phyloP scores from a whole-genome alignment of 2,797 vertebrate species.

The Anguilla obscura region DNA sequence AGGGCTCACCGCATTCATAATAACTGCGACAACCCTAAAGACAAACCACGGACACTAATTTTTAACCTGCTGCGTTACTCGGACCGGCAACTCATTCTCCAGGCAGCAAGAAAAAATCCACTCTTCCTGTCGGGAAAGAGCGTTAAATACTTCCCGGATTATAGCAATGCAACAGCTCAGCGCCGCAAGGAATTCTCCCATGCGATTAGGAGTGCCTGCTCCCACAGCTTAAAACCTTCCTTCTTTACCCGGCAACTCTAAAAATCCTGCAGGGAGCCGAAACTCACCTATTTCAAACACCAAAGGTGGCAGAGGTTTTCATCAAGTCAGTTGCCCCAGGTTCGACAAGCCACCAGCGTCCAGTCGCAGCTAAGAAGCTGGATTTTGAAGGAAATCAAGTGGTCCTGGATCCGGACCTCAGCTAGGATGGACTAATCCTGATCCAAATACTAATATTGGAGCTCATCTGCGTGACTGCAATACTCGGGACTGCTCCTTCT shows the following conservation, averaged over 20 bases:
- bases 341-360: not conserved
- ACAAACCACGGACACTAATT: not conserved
- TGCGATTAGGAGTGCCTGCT: not conserved
- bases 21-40: not conserved
- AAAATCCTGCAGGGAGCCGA: too few relatives aligned
- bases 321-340: not conserved
- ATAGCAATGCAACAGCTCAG: not conserved
- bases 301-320: not conserved
- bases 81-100: not conserved
- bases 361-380: not conserved
- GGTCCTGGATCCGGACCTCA: not conserved
- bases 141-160: not conserved
- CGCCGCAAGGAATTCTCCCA: not conserved
- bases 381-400: not conserved
- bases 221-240: not conserved
- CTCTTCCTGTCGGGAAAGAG: not conserved
- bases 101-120: not conserved
- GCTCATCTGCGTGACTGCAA: not conserved
- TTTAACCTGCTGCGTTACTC: not conserved
- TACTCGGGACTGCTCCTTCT: not conserved
- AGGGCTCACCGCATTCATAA: not conserved
- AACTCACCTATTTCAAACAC: too few relatives aligned
- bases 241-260: too few relatives aligned
- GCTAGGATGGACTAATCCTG: not conserved
- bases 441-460: not conserved